Percentiles rank a stretch among this genome's conserved stretches.
Conservation (phyloP, 2,797 vertebrate genomes). For the Strix occidentalis region DNA sequence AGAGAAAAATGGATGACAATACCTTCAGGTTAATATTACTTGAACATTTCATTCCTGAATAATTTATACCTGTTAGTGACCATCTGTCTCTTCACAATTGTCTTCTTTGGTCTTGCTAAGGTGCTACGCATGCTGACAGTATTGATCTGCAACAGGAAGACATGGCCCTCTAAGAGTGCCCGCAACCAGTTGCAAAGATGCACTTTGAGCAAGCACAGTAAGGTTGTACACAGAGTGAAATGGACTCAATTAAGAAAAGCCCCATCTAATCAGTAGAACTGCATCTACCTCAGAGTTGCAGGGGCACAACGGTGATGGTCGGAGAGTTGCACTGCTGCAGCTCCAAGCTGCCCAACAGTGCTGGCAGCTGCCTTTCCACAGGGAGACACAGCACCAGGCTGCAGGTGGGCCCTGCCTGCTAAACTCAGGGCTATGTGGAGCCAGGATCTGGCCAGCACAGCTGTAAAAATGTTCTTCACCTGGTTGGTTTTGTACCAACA, state of each 20-base stretch:
- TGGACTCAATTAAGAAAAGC: not conserved
- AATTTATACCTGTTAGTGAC: conserved; percentile 64
- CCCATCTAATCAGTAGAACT: not conserved
- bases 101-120: conserved; percentile 24
- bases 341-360: rapidly evolving
- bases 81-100: not conserved
- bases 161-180: not conserved
- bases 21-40: conserved; percentile 69
- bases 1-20: conserved; percentile 56
- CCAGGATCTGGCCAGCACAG: not conserved
- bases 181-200: not conserved
- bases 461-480: not conserved
- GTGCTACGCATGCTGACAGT: not conserved
- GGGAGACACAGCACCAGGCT: not conserved
- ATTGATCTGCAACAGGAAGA: not conserved
- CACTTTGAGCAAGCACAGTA: not conserved
- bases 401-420: not conserved
- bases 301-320: not conserved
- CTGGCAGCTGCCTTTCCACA: not conserved
- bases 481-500: not conserved
- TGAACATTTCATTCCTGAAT: conserved; percentile 68
- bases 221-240: not conserved
- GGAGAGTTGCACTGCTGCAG: not conserved
- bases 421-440: rapidly evolving
- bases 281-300: not conserved